Evolutionary conservation across 2,797 vertebrate genomes (phyloP).

Genomic region (Perodicticus potto): DNA sequence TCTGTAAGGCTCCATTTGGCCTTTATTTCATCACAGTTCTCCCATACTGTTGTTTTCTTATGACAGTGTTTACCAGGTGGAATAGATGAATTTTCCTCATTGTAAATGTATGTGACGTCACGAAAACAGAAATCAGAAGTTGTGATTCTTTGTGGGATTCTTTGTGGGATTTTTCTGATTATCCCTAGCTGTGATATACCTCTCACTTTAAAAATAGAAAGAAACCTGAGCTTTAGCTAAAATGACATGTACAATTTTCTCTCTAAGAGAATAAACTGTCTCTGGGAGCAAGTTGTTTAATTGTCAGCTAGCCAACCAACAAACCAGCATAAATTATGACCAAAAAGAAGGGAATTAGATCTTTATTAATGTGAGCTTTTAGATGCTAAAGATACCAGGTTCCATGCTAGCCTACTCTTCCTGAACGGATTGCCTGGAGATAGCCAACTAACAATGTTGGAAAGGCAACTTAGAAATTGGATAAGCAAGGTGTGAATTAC

Average conservation of each 20-base stretch:
- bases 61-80: constrained; percentile 40
- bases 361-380: constrained; percentile 50
- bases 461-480: constrained; percentile 37
- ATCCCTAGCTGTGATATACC: not conserved
- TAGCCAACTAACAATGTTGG: constrained; percentile 21
- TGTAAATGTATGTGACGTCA: constrained; percentile 6
- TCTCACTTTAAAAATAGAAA: constrained; percentile 36
- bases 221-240: constrained; percentile 35
- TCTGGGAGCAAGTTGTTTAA: constrained; percentile 47
- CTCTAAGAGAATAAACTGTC: constrained; percentile 31
- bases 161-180: constrained; percentile 47
- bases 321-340: constrained; percentile 42
- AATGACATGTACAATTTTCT: constrained; percentile 1
- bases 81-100: constrained; percentile 38
- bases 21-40: constrained; percentile 71
- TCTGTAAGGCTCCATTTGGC: constrained; percentile 73
- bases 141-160: constrained; percentile 42
- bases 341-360: constrained; percentile 19
- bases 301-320: not conserved
- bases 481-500: constrained; percentile 44
- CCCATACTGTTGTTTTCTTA: constrained; percentile 66
- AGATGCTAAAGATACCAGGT: constrained; percentile 19
- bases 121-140: constrained; percentile 59
- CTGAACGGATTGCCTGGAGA: not conserved
- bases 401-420: constrained; percentile 41